These are phyloP conservation scores for Campoletis sonorensis DNA, from an alignment of 1,140 invertebrate species.

Conservation along the genomic window DNA sequence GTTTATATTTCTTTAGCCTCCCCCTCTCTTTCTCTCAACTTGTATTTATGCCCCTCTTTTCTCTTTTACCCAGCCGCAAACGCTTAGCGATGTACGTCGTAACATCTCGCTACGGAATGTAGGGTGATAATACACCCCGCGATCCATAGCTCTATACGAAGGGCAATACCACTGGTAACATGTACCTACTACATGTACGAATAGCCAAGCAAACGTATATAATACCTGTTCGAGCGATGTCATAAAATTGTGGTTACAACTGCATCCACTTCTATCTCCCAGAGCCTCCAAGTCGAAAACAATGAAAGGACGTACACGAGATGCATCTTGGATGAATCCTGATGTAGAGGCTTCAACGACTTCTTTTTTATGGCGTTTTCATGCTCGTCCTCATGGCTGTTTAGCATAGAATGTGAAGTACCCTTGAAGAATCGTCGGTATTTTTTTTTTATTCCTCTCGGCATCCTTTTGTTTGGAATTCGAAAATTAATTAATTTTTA, in stretches of 20 bases:
- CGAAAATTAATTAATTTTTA: no score
- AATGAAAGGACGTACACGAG: slow-evolving; percentile 31
- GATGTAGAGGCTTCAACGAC: not conserved
- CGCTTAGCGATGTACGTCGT: slow-evolving; percentile 5
- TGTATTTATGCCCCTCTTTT: slow-evolving; percentile 21
- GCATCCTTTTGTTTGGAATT: no score
- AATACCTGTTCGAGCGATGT: slow-evolving; percentile 30
- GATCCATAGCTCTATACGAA: not conserved
- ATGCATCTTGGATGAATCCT: not conserved
- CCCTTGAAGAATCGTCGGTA: not conserved
- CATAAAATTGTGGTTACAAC: slow-evolving; percentile 36
- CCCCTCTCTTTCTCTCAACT: not conserved
- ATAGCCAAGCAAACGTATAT: not conserved
- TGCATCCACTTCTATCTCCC: slow-evolving; percentile 11
- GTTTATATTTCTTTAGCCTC: slow-evolving; percentile 26
- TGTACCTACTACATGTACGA: slow-evolving; percentile 20
- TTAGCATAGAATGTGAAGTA: not conserved
- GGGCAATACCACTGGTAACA: not conserved
- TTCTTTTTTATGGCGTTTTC: slow-evolving; percentile 14
- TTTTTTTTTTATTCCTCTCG: not conserved
- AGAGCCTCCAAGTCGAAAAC: slow-evolving; percentile 9
- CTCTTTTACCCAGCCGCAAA: slow-evolving; percentile 7
- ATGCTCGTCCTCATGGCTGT: not conserved
- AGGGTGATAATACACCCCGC: slow-evolving; percentile 31
- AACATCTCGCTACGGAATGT: slow-evolving; percentile 25